Evolutionary conservation across 2,113 vertebrate genomes (phyloP).

Genomic region (Lynx canadensis): DNA sequence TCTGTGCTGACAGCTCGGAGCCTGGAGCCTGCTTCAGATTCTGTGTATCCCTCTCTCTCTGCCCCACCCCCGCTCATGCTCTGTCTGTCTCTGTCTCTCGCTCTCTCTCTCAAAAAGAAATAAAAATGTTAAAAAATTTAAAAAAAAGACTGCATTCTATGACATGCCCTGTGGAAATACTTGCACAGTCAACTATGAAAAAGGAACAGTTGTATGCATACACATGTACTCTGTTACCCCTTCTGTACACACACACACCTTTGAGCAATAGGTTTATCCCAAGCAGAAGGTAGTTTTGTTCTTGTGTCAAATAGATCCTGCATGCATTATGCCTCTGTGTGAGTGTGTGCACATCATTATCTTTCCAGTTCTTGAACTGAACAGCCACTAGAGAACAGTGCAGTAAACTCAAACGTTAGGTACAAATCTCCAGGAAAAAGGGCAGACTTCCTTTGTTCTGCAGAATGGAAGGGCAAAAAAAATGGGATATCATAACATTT

Average conservation of each 20-base stretch:
- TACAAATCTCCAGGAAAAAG: background rate
- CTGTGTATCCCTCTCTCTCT: no score
- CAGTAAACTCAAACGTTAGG: background rate
- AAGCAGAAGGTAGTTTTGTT: background rate
- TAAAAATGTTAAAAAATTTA: no score
- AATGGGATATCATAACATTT: background rate
- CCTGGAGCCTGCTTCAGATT: no score
- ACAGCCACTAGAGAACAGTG: background rate
- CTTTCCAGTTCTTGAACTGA: background rate
- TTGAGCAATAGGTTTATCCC: background rate
- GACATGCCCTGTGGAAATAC: background rate
- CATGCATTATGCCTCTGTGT: background rate
- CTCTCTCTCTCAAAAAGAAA: no score
- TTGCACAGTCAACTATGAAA: background rate
- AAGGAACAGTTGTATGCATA: background rate
- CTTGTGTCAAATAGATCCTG: background rate
- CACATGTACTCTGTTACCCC: rapidly evolving
- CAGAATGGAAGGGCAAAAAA: background rate
- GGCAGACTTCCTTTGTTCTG: background rate
- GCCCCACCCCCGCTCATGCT: no score
- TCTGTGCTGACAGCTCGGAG: no score
- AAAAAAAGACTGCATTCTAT: background rate
- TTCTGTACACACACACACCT: background rate
- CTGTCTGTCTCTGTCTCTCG: no score
- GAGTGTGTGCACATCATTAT: background rate